These are phyloP conservation scores for Troglohyphantes excavatus DNA, from an alignment of 2,888 invertebrate species.

Conservation along the genomic window DNA sequence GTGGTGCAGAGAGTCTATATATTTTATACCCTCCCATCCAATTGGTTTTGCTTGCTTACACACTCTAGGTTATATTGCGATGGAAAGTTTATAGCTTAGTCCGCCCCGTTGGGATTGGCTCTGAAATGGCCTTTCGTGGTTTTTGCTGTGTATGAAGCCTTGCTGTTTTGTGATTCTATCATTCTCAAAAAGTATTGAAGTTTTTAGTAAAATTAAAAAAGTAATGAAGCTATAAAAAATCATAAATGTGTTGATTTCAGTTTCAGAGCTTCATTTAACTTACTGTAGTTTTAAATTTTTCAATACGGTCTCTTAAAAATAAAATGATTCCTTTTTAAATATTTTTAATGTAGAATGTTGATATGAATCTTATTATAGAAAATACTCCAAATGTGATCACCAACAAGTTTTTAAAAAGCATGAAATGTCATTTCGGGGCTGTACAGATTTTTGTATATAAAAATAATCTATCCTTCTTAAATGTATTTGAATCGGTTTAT, in stretches of 20 bases:
- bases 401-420: background rate
- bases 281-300: too few species aligned
- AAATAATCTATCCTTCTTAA: background rate
- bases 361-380: too few species aligned
- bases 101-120: background rate
- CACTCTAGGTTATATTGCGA: background rate
- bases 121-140: background rate
- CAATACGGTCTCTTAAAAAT: too few species aligned
- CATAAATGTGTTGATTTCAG: too few species aligned
- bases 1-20: background rate
- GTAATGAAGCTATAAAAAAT: too few species aligned
- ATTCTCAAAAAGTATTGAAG: too few species aligned
- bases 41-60: background rate
- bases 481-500: background rate
- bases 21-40: background rate
- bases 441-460: constrained; percentile 6
- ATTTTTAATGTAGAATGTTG: too few species aligned
- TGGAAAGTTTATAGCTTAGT: constrained; percentile 5
- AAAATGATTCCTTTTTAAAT: too few species aligned
- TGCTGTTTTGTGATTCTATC: background rate
- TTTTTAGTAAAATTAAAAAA: too few species aligned
- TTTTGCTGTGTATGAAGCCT: background rate
- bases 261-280: too few species aligned
- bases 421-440: background rate
- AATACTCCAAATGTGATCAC: background rate